Evolutionary conservation across 2,797 vertebrate species (phyloP), one percentile per base, ranked within the genome.

Genomic region (Psittacula derbiana): DNA sequence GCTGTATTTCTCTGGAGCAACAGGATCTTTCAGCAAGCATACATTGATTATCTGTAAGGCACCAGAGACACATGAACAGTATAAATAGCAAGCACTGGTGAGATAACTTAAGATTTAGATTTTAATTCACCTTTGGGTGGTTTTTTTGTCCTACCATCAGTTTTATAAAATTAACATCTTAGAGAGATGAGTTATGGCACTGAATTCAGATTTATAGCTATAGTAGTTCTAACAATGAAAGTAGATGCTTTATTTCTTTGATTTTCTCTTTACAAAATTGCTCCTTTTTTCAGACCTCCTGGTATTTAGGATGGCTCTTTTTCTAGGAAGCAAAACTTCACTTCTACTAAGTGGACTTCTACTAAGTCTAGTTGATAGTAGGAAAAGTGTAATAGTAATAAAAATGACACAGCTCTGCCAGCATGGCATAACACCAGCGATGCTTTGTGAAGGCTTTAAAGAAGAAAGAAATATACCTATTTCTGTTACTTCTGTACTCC

Each of bases 31-130:
- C 31, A 47, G 61, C 33, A 80, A 86, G 87, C 21, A 1, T n/a
- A 31, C 93, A 94, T 76, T 83, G 94, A 95, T 96, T 91, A 83
- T 64, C 49, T 78, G 49, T 87, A 91, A 93, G 85, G 84, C 55
- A 89, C 69, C 78, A 61, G 1, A 84, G 72, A 88, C 80, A 92
- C 76, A 87, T 36, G n/a, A 88, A 61, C 57, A 86, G 40, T 31
- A 91, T 78, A 91, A 88, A 88, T 47, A 90, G 62, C 57, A 88
- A 95, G 82, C 53, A 50, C 55, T 74, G 80, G 31, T 78, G 41
- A 47, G 72, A 33, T 31, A 80, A 38, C 58, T 82, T 50, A 46
- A 46, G 79, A 87, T 91, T 88, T 90, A 82, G 33, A 75, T 84
- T 92, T 79, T 72, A 88, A 88, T 86, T 88, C 78, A 73, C 40